Base-by-base conservation (phyloP, 2,113 vertebrate genomes). In the Cyprinodon brontotheroides region DNA sequence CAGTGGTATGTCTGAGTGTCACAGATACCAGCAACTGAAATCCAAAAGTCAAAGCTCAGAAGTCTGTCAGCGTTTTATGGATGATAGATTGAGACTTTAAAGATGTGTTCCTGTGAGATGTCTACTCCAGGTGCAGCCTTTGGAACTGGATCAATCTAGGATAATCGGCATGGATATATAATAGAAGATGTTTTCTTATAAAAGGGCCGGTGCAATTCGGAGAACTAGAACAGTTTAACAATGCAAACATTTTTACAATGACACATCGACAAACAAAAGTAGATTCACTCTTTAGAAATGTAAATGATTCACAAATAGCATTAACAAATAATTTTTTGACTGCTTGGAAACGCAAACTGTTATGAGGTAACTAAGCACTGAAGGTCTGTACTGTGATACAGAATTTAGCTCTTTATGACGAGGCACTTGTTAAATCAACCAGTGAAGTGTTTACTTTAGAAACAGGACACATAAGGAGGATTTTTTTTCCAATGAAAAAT, bases 381-480 rank as follows among this genome's bases (percentile, higher is more conserved):
- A 43, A 5, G 63, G 43, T 41, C 14, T 50, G 48, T 59, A 50
- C 61, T 65, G 20, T 22, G 17, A 39, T 70, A 20, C 39, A 65
- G 38, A 65, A 12, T 74, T 79, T 65, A 82, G 68, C 38, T 43
- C 10, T 67, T 3, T 60, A 15, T 63, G 53, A 69, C 65, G 59
- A 41, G 37, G 15, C 65, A 41, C 45, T 22, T 61, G n/a, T 57
- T 36, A 3, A 59, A 40, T 68, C 50, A 79, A 77, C 68, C 62
- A 78, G 15, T 61, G n/a, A 71, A 45, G 17, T 80, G 69, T 83
- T 79, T 75, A 79, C 72, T 77, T 41, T 69, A 5, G 63, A 60
- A 61, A 12, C 29, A 38, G 70, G 61, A 64, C 72, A 63, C 72
- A n/a, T 13, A 64, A 65, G 12, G 47, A 66, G 29, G 29, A 29